These are phyloP conservation scores for Iphiclides podalirius DNA, from an alignment of 2,888 invertebrate genomes.

Conservation along the genomic window DNA sequence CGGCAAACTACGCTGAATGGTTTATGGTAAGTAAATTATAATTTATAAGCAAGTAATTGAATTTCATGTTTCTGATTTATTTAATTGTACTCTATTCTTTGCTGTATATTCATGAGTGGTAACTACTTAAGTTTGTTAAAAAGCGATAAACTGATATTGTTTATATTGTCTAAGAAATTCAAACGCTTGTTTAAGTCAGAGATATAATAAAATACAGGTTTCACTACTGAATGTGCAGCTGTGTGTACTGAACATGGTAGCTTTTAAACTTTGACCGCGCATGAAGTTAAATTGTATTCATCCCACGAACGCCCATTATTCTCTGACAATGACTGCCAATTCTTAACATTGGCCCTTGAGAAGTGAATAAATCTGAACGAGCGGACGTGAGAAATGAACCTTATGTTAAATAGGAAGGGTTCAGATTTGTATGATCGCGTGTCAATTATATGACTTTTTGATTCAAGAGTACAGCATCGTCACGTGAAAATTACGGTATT, in stretches of 20 bases:
- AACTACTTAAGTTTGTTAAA: too few relatives aligned
- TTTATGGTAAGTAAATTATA: too few relatives aligned
- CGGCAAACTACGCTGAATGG: too few relatives aligned
- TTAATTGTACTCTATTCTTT: too few relatives aligned
- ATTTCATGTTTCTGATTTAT: too few relatives aligned
- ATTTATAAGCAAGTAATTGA: too few relatives aligned
- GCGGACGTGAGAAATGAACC: conserved; percentile 30
- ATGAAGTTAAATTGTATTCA: conserved; percentile 42
- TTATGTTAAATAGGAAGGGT: conserved; percentile 19
- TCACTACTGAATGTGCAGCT: too few relatives aligned
- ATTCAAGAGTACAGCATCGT: conserved; percentile 40
- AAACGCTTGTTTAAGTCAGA: too few relatives aligned
- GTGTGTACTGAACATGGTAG: background rate
- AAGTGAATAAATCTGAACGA: background rate
- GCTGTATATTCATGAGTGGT: too few relatives aligned
- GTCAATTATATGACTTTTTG: conserved; percentile 34
- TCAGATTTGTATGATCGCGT: conserved; percentile 15
- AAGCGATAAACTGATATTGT: too few relatives aligned
- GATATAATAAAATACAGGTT: too few relatives aligned
- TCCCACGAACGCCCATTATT: conserved; percentile 75
- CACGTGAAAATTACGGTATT: conserved; percentile 75
- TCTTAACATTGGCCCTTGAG: conserved; percentile 47
- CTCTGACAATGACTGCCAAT: conserved; percentile 78
- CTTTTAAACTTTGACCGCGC: conserved; percentile 21
- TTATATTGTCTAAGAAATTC: too few relatives aligned